A percentile compares a stretch with the other conserved stretches of the same genome.
Evolutionary conservation across 2,797 vertebrate species (phyloP).

Genomic region (Triplophysa bombifrons): DNA sequence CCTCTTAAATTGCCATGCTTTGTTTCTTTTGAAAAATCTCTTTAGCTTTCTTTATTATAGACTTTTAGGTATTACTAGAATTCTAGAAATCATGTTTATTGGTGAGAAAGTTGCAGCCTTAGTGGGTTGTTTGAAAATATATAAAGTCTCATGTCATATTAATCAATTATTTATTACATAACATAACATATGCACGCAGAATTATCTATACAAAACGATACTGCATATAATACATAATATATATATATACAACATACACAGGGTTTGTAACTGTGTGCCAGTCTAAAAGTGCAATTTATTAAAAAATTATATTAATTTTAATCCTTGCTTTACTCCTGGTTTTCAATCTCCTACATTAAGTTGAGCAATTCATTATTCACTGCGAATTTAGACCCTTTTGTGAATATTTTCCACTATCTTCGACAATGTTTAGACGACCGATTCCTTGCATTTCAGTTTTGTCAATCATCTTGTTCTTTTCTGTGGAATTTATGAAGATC

Average conservation of each 20-base stretch:
- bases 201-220: not conserved
- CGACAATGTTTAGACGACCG: not conserved
- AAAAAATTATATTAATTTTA: not conserved
- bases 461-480: not conserved
- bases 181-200: not conserved
- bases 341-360: not conserved
- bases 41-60: too few relatives aligned
- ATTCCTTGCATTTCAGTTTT: not conserved
- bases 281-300: not conserved
- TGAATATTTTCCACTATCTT: conserved; percentile 26
- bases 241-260: not conserved
- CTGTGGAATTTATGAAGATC: not conserved
- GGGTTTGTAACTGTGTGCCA: not conserved
- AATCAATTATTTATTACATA: not conserved
- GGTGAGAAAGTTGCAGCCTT: not conserved
- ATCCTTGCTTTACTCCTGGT: not conserved
- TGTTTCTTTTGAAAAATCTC: too few relatives aligned
- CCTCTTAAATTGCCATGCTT: not conserved
- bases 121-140: not conserved
- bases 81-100: not conserved
- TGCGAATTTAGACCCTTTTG: not conserved
- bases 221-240: not conserved
- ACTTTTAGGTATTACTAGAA: not conserved
- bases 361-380: not conserved
- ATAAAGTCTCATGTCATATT: not conserved